These are phyloP conservation scores for Dendropsophus ebraccatus DNA, from an alignment of 2,113 vertebrate species.

Conservation along the genomic window DNA sequence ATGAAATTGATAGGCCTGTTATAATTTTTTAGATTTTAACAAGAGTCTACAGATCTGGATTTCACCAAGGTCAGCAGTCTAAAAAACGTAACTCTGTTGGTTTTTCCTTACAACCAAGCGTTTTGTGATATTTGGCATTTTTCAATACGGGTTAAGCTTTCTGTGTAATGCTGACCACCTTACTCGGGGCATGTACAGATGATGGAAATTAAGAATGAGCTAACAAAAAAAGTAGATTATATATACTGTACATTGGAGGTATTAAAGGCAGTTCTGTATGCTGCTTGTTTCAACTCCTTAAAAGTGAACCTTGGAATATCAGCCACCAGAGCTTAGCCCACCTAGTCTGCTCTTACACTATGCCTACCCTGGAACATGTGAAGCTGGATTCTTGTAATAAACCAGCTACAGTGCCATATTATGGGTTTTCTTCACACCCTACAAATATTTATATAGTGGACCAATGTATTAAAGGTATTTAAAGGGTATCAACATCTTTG, in stretches of 20 bases:
- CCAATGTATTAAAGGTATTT: background rate
- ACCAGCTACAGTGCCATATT: slow-evolving; percentile 1
- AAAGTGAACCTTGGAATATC: background rate
- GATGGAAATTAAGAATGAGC: slow-evolving; percentile 37
- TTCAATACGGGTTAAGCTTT: slow-evolving; percentile 8
- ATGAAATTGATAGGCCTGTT: slow-evolving; percentile 46
- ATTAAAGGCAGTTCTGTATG: slow-evolving; percentile 14
- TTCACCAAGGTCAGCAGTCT: slow-evolving; percentile 48
- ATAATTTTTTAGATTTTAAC: slow-evolving; percentile 21
- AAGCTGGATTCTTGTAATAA: background rate
- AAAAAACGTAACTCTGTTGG: background rate
- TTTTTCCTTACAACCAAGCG: slow-evolving; percentile 36
- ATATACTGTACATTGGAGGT: background rate
- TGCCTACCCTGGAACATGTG: background rate
- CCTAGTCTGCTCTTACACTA: background rate
- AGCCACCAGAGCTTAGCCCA: background rate
- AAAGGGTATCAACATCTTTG: too few species aligned
- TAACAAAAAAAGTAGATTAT: slow-evolving; percentile 2
- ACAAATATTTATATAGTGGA: background rate
- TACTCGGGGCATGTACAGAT: slow-evolving; percentile 12
- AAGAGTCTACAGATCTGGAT: slow-evolving; percentile 46
- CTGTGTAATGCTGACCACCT: slow-evolving; percentile 30
- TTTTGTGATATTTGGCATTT: slow-evolving; percentile 43
- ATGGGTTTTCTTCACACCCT: background rate
- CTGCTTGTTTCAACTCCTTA: background rate